These are phyloP conservation scores for Rhinogobio ventralis DNA, from an alignment of 2,797 vertebrate species.

Conservation along the genomic window DNA sequence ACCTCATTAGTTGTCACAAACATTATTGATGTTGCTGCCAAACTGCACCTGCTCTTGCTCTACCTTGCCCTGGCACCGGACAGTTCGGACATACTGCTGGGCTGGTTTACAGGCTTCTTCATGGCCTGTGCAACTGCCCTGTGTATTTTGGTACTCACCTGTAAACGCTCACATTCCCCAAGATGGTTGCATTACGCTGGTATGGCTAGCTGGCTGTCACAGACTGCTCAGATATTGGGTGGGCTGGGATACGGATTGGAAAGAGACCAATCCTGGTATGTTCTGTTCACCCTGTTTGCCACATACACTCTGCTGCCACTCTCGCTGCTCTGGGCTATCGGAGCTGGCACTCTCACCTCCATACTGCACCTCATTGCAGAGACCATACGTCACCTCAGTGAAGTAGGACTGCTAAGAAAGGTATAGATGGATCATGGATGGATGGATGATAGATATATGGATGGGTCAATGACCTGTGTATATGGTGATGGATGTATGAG, in stretches of 20 bases:
- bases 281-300: slow-evolving; percentile 80
- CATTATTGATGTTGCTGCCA: slow-evolving; percentile 76
- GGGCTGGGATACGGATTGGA: slow-evolving; percentile 78
- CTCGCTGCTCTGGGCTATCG: slow-evolving; percentile 81
- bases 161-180: slow-evolving; percentile 74
- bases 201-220: slow-evolving; percentile 79
- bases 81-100: slow-evolving; percentile 62
- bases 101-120: slow-evolving; percentile 75
- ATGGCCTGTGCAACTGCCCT: slow-evolving; percentile 70
- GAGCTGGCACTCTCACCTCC: slow-evolving; percentile 76
- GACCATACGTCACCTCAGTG: slow-evolving; percentile 65
- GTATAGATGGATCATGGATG: slow-evolving; percentile 57
- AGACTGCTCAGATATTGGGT: slow-evolving; percentile 77
- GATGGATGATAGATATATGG: background rate
- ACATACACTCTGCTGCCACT: slow-evolving; percentile 83
- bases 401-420: slow-evolving; percentile 73
- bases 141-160: slow-evolving; percentile 73
- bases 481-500: slow-evolving; percentile 1
- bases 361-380: slow-evolving; percentile 75
- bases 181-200: slow-evolving; percentile 77
- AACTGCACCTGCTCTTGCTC: slow-evolving; percentile 77
- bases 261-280: slow-evolving; percentile 80
- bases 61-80: slow-evolving; percentile 74
- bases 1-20: slow-evolving; percentile 79
- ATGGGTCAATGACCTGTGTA: background rate